Evolutionary conservation across 2,888 invertebrate species (phyloP).

Genomic region (Margaritifera margaritifera): DNA sequence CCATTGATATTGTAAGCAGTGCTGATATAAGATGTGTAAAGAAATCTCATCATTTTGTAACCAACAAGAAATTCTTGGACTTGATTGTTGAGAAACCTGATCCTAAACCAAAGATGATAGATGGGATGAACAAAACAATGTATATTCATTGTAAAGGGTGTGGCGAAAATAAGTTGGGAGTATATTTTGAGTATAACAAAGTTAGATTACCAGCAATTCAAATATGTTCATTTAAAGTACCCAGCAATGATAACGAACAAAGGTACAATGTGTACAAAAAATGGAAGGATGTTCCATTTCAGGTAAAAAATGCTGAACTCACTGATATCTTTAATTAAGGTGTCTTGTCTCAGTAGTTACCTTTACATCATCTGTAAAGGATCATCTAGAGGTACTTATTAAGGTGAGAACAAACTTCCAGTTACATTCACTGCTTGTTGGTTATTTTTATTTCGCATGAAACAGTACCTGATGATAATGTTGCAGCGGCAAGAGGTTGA

Average conservation of each 20-base stretch:
- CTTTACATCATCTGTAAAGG: no score
- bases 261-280: slow-evolving; percentile 7
- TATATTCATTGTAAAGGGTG: slow-evolving; percentile 13
- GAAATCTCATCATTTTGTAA: no score
- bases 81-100: slow-evolving; percentile 1
- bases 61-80: no score
- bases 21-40: slow-evolving; percentile 8
- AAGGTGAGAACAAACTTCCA: no score
- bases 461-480: no score
- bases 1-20: neutral
- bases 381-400: no score
- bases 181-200: neutral
- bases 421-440: no score
- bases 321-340: no score
- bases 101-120: neutral
- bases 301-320: no score
- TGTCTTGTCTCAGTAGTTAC: no score
- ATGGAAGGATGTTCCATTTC: slow-evolving; percentile 11
- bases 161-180: slow-evolving; percentile 7
- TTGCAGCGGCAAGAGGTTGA: no score
- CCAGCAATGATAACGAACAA: neutral
- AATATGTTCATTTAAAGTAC: slow-evolving; percentile 3
- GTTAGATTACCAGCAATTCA: slow-evolving; percentile 3
- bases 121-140: slow-evolving; percentile 5
- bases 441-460: no score